A percentile compares a stretch with the other conserved stretches of the same genome.
Conservation (phyloP, 1,140 invertebrate genomes). For the Oreohelix idahoensis region DNA sequence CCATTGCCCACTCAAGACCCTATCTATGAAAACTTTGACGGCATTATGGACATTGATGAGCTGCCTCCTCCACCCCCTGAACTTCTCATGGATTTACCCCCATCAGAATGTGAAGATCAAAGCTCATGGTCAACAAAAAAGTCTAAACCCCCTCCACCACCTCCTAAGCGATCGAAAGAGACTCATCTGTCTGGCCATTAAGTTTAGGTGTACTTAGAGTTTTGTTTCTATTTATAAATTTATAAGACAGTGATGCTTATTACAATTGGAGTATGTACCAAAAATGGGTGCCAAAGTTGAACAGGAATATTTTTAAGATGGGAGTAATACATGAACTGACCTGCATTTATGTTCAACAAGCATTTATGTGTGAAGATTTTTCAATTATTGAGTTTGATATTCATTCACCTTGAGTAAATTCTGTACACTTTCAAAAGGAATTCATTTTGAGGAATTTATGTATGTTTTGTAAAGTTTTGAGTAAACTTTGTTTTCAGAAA, state of each 20-base stretch:
- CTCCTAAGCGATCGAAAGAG: slow-evolving; percentile 63
- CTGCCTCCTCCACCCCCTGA: slow-evolving; percentile 69
- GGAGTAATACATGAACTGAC: not conserved
- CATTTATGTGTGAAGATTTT: not conserved
- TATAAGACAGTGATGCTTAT: not conserved
- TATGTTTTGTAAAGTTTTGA: not conserved
- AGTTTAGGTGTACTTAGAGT: not conserved
- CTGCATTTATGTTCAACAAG: not conserved
- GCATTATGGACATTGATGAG: slow-evolving; percentile 67
- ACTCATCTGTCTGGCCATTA: slow-evolving; percentile 57
- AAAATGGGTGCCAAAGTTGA: not conserved
- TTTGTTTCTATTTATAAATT: not conserved
- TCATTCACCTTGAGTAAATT: not conserved
- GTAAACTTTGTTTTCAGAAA: not conserved
- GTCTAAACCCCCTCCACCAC: slow-evolving; percentile 61
- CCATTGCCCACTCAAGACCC: slow-evolving; percentile 45
- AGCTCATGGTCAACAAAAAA: slow-evolving; percentile 42
- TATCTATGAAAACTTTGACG: slow-evolving; percentile 65
- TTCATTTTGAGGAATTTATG: not conserved
- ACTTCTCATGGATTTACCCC: slow-evolving; percentile 57
- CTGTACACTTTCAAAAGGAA: not conserved
- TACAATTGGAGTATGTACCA: not conserved
- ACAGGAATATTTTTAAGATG: not conserved
- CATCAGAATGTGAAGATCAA: slow-evolving; percentile 25
- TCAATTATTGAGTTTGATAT: not conserved